Base-by-base conservation (phyloP, 2,888 invertebrate genomes). In the Phyllotreta striolata region DNA sequence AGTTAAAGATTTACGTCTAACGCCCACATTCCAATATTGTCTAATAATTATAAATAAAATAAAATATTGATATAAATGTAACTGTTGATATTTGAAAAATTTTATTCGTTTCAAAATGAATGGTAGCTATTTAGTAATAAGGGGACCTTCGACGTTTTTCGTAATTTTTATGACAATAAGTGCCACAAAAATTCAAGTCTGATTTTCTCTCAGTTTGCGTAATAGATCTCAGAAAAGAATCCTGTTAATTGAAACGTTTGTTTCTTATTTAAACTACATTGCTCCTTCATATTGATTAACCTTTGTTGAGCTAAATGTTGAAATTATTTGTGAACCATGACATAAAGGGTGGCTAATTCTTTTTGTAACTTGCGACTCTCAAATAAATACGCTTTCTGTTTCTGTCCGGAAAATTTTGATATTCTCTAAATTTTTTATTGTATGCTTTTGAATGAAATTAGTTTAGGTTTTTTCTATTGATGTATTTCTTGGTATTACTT, bases 71-170 rank as follows among this genome's bases (percentile, higher is more conserved):
- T 69, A 67, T 72, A 66, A 24, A 66, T 62, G 60, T 56, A 69
- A 68, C 67, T 74, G 71, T 73, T 76, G 71, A 72, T 71, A 72
- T 72, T 73, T 71, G 70, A 65, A 75, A 59, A 72, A 73, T 72
- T 74, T 74, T 74, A 73, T 72, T 74, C 68, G 66, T 70, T 73
- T 70, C 70, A 65, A 63, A 55, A 61, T 46, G 44, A 70, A 67
- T 64, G 72, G 70, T 69, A 70, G 68, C 70, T 69, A 69, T 56
- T 24, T 44, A 44, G 38, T 57, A 14, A 54, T 38, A 62, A 70
- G 70, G 72, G 73, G 73, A 71, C 73, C 74, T 68, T 69, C 63
- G 56, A 67, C 63, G 66, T 66, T 68, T 24, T 71, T 70, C 68
- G 57, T 69, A 69, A 62, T 66, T 24, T 24, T 69, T 63, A 69